Conservation (phyloP, 2,888 invertebrate species). For the Meghimatium bilineatum region DNA sequence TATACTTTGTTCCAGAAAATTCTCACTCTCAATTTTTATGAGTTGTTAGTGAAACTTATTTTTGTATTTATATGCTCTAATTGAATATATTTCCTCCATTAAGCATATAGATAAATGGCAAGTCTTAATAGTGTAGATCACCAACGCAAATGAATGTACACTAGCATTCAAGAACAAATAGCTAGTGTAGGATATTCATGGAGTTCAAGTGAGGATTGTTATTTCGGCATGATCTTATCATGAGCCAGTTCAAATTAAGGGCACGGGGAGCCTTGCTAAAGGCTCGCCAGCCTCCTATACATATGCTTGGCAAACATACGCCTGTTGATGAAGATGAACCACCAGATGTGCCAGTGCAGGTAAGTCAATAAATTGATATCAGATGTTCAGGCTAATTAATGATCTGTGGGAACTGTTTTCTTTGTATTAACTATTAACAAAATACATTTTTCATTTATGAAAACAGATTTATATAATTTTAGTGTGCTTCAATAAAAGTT, state of each 20-base stretch:
- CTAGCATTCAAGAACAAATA: neutral
- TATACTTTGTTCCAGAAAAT: too few species aligned
- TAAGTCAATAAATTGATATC: conserved; percentile 17
- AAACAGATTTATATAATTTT: too few species aligned
- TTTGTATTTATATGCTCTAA: neutral
- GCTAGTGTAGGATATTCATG: neutral
- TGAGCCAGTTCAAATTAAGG: conserved; percentile 31
- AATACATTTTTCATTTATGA: too few species aligned
- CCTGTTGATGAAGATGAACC: conserved; percentile 67
- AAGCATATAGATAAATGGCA: neutral
- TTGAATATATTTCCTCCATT: neutral
- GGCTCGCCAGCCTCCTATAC: conserved; percentile 64
- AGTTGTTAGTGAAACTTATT: neutral
- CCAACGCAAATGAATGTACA: neutral
- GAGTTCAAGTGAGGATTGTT: neutral
- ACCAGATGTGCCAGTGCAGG: conserved; percentile 58
- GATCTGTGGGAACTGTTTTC: too few species aligned
- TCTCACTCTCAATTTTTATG: neutral
- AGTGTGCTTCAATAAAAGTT: too few species aligned
- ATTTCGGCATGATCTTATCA: neutral
- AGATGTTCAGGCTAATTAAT: too few species aligned
- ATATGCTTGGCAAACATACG: conserved; percentile 64
- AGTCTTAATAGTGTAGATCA: neutral
- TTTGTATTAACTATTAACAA: too few species aligned
- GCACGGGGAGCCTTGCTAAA: conserved; percentile 45